phyloP scores from a whole-genome alignment of 2,113 vertebrate species.

The Pantherophis guttatus region DNA sequence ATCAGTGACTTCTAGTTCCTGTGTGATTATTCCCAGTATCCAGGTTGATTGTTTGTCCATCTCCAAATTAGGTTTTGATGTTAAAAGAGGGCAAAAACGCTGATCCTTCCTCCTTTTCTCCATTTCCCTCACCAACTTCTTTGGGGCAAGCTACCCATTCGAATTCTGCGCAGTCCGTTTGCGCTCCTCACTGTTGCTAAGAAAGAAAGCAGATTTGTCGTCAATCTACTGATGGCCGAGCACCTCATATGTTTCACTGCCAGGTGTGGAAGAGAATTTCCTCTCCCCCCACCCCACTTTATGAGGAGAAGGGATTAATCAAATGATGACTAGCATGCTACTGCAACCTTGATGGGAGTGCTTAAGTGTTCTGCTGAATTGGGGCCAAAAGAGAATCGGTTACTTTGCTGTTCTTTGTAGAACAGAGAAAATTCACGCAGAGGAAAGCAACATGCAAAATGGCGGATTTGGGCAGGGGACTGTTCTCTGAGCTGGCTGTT shows the following conservation, averaged over 20 bases:
- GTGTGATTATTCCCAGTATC: too few species aligned
- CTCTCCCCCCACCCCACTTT: background rate
- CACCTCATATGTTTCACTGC: background rate
- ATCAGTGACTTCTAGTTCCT: too few species aligned
- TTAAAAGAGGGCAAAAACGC: background rate
- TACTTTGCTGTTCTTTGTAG: background rate
- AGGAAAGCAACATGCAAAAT: background rate
- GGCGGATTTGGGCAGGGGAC: background rate
- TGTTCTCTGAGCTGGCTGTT: background rate
- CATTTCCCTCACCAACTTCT: background rate
- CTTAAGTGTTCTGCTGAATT: background rate
- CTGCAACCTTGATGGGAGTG: background rate
- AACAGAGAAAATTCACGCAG: too few species aligned
- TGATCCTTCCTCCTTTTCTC: background rate
- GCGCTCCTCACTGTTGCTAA: background rate
- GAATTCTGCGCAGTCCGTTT: background rate
- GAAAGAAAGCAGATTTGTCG: constrained; percentile 15
- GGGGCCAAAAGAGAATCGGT: background rate
- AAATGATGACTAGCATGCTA: constrained; percentile 18
- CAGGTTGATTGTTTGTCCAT: too few species aligned
- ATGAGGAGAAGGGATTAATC: background rate
- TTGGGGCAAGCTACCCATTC: background rate
- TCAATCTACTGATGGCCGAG: background rate
- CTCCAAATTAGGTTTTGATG: too few species aligned
- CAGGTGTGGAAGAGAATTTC: background rate